Evolutionary conservation across 2,797 vertebrate species (phyloP).

Genomic region (Typhlichthys subterraneus): DNA sequence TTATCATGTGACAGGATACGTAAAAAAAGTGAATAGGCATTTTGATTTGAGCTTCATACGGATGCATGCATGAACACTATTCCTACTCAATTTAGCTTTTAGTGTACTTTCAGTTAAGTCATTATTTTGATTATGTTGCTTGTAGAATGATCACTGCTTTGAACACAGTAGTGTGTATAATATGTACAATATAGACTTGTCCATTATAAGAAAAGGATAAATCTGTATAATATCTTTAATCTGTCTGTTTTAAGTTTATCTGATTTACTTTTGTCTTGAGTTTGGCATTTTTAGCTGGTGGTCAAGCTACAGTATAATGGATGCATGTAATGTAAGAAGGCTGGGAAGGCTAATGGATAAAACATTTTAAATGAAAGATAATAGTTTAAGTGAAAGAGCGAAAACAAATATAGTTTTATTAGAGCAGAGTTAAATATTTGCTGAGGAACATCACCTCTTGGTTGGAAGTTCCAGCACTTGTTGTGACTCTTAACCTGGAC

Average conservation of each 20-base stretch:
- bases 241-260: conserved; percentile 32
- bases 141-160: conserved; percentile 58
- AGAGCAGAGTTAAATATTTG: background rate
- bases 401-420: background rate
- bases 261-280: conserved; percentile 44
- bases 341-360: background rate
- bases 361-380: background rate
- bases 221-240: conserved; percentile 58
- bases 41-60: conserved; percentile 50
- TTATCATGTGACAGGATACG: conserved; percentile 16
- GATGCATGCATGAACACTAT: conserved; percentile 62
- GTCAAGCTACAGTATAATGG: conserved; percentile 45
- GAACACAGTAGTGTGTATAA: conserved; percentile 67
- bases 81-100: conserved; percentile 40
- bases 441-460: background rate
- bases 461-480: conserved; percentile 3
- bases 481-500: background rate
- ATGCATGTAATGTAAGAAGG: conserved; percentile 21
- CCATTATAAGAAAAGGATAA: conserved; percentile 46
- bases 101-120: conserved; percentile 40
- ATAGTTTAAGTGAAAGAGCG: background rate
- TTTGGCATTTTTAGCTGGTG: conserved; percentile 53
- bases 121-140: conserved; percentile 46
- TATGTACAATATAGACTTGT: conserved; percentile 50
- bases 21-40: conserved; percentile 44